Evolutionary conservation across 2,888 invertebrate species (phyloP).

Genomic region (Tinea pellionella): DNA sequence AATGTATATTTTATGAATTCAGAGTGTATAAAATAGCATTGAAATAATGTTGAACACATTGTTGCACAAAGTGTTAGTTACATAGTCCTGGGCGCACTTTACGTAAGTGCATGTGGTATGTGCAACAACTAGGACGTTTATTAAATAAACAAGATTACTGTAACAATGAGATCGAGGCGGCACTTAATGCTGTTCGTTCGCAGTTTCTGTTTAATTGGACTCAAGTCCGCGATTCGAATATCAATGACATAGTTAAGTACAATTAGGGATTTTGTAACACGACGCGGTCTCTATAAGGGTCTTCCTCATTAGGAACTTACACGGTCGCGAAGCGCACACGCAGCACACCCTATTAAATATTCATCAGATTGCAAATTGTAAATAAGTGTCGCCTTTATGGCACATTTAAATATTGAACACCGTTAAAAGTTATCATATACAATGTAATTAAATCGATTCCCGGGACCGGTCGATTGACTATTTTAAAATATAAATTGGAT

Average conservation of each 20-base stretch:
- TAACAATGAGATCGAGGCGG: conserved; percentile 10
- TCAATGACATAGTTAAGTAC: conserved; percentile 49
- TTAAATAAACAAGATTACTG: conserved; percentile 8
- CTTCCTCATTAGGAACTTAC: conserved; percentile 43
- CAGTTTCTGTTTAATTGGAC: conserved; percentile 37
- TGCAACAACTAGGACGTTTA: background rate
- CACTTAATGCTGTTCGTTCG: conserved; percentile 13
- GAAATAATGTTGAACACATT: background rate
- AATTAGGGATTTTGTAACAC: conserved; percentile 59
- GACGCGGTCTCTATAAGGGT: conserved; percentile 43
- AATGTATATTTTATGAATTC: no score
- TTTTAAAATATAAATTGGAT: conserved; percentile 17
- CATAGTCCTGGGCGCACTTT: background rate
- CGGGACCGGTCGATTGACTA: conserved; percentile 24
- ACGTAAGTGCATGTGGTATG: background rate
- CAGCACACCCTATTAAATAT: conserved; percentile 43
- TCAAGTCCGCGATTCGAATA: conserved; percentile 43
- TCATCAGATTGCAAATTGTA: conserved; percentile 49
- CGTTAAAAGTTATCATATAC: conserved; percentile 42
- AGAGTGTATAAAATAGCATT: no score
- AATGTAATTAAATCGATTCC: conserved; percentile 47
- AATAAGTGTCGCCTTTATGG: conserved; percentile 40
- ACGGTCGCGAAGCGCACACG: conserved; percentile 3
- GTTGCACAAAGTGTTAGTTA: background rate
- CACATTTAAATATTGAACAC: conserved; percentile 37